Conservation (phyloP, 2,888 invertebrate genomes). For the Volucella inanis region DNA sequence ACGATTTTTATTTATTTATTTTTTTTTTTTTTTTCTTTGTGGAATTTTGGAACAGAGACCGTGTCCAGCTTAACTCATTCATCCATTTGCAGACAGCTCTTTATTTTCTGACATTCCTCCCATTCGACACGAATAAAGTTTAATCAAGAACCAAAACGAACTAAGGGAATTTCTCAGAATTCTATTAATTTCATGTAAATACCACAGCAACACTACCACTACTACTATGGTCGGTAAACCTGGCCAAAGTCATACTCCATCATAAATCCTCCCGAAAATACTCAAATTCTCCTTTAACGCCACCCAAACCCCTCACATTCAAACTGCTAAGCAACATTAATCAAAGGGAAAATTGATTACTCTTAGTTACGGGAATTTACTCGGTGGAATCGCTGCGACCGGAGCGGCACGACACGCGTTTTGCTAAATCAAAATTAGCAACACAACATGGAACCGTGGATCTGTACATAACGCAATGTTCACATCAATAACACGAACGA, state of each 20-base stretch:
- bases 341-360: constrained; percentile 70
- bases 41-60: too few relatives aligned
- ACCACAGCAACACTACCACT: background rate
- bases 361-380: constrained; percentile 41
- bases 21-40: too few relatives aligned
- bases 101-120: too few relatives aligned
- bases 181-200: constrained; percentile 64
- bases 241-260: constrained; percentile 15
- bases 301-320: background rate
- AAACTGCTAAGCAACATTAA: constrained; percentile 68
- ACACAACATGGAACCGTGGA: background rate
- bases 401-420: background rate
- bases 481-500: constrained; percentile 14
- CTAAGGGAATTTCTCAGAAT: constrained; percentile 54
- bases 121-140: too few relatives aligned
- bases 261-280: constrained; percentile 65
- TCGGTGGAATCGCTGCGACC: constrained; percentile 5
- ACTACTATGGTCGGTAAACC: background rate
- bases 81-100: too few relatives aligned
- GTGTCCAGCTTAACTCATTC: too few relatives aligned
- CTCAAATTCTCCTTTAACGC: constrained; percentile 46
- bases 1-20: too few relatives aligned
- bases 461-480: background rate
- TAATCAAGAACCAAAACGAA: constrained; percentile 17
- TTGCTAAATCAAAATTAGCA: constrained; percentile 48